Evolutionary conservation across 2,888 invertebrate species (phyloP).

Genomic region (Heterodera filipjevi): DNA sequence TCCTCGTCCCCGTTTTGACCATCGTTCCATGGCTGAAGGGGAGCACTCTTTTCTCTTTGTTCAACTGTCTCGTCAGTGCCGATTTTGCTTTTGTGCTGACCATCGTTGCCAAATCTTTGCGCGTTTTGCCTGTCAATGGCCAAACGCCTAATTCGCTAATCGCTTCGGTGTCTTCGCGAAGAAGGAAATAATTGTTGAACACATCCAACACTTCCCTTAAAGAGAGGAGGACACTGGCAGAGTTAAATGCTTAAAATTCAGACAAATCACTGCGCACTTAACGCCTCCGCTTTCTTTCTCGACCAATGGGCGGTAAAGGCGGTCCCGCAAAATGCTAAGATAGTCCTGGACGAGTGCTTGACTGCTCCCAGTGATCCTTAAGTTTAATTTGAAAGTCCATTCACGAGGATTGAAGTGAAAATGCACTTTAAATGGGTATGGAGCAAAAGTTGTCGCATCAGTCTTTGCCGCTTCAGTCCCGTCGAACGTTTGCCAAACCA

Average conservation of each 20-base stretch:
- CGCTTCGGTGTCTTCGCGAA: conserved; percentile 88
- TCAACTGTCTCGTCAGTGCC: conserved; percentile 88
- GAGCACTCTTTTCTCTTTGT: conserved; percentile 79
- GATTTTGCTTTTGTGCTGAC: conserved; percentile 78
- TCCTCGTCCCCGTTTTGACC: conserved; percentile 46
- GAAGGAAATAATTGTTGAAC: conserved; percentile 82
- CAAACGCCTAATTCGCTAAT: conserved; percentile 83
- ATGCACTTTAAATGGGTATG: conserved; percentile 80
- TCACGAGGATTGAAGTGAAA: neutral
- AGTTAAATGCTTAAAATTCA: conserved; percentile 15
- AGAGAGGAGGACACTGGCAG: conserved; percentile 50
- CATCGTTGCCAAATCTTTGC: conserved; percentile 75
- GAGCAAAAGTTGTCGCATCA: conserved; percentile 82
- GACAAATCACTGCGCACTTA: conserved; percentile 43
- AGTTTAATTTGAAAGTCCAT: conserved; percentile 31
- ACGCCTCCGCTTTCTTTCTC: conserved; percentile 66
- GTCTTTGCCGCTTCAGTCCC: conserved; percentile 78
- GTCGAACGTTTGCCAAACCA: conserved; percentile 96
- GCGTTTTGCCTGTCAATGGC: conserved; percentile 65
- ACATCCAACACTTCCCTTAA: conserved; percentile 73
- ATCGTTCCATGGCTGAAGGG: conserved; percentile 75
- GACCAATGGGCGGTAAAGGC: conserved; percentile 79
- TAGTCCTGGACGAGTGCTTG: conserved; percentile 74
- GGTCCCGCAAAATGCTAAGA: conserved; percentile 77
- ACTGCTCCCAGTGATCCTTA: conserved; percentile 51